Conservation (phyloP, 1,140 invertebrate genomes). For the Drosophila novamexicana region DNA sequence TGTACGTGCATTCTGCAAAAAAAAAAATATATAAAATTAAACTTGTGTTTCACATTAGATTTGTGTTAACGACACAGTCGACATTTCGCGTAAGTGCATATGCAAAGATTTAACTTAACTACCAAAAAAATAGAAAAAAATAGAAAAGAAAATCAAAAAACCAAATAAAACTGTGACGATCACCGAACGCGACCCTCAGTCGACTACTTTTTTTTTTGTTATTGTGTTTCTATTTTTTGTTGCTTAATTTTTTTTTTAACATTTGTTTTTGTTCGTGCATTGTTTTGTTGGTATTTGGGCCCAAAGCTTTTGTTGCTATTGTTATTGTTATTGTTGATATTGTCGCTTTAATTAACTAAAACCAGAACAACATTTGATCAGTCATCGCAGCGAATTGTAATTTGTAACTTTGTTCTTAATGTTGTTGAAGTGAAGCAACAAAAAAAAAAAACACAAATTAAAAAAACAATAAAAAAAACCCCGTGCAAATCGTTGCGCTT, state of each 20-base stretch:
- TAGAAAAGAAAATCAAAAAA: slow-evolving; percentile 15
- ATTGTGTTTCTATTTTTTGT: slow-evolving; percentile 33
- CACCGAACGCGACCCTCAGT: slow-evolving; percentile 48
- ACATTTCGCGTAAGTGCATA: slow-evolving; percentile 35
- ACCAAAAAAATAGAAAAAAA: neutral
- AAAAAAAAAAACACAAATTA: slow-evolving; percentile 22
- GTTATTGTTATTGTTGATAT: slow-evolving; percentile 26
- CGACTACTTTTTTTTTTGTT: slow-evolving; percentile 52
- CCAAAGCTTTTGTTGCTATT: slow-evolving; percentile 54
- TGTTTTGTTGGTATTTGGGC: slow-evolving; percentile 36
- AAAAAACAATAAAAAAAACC: slow-evolving; percentile 23
- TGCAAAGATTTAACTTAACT: slow-evolving; percentile 5
- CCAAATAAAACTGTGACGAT: slow-evolving; percentile 18
- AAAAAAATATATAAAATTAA: neutral
- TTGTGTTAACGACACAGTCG: neutral
- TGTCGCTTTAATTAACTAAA: slow-evolving; percentile 29
- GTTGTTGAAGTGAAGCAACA: slow-evolving; percentile 26
- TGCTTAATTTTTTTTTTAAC: slow-evolving; percentile 7
- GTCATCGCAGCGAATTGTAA: slow-evolving; percentile 28
- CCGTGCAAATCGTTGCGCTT: slow-evolving; percentile 61
- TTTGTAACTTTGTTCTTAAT: slow-evolving; percentile 33
- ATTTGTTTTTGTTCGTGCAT: slow-evolving; percentile 30
- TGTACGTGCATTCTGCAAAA: slow-evolving; percentile 17
- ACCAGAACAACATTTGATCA: slow-evolving; percentile 56
- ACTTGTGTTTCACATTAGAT: slow-evolving; percentile 8